phyloP scores from a whole-genome alignment of 2,797 vertebrate species.

The Lacerta agilis region DNA sequence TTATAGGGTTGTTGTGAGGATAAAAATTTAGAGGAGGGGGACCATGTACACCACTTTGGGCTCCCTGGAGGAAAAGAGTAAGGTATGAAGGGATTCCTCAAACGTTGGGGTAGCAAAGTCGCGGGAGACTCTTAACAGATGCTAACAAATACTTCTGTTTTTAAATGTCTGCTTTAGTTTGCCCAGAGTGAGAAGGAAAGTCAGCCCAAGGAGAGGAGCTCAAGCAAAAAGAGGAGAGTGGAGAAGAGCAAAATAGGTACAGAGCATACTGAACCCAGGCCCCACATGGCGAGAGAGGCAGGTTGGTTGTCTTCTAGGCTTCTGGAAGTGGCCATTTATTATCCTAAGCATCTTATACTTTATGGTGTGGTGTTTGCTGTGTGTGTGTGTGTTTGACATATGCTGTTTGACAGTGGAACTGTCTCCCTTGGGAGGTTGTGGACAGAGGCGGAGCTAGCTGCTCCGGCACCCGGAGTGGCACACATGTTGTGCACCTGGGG shows the following conservation, averaged over 20 bases:
- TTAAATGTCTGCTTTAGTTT: not conserved
- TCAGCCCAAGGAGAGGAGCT: not conserved
- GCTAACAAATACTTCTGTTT: not conserved
- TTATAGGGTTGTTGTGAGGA: too few relatives aligned
- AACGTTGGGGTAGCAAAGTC: not conserved
- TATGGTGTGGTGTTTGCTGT: too few relatives aligned
- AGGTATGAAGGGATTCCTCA: too few relatives aligned
- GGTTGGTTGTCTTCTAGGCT: not conserved
- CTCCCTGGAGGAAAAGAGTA: too few relatives aligned
- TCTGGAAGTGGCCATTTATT: not conserved
- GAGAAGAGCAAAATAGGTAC: conserved; percentile 6
- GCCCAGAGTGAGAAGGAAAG: not conserved
- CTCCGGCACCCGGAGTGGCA: too few relatives aligned
- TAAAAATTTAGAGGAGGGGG: too few relatives aligned
- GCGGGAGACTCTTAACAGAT: not conserved
- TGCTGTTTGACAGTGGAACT: too few relatives aligned
- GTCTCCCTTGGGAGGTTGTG: too few relatives aligned
- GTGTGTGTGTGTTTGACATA: too few relatives aligned
- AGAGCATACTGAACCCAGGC: not conserved
- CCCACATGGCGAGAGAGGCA: not conserved
- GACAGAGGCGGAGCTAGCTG: too few relatives aligned
- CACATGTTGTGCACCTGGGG: too few relatives aligned
- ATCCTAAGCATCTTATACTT: not conserved
- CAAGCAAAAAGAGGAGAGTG: conserved; percentile 8
- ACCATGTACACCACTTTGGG: too few relatives aligned